Base-by-base conservation (phyloP, 2,888 invertebrate genomes). In the Bombylius major region DNA sequence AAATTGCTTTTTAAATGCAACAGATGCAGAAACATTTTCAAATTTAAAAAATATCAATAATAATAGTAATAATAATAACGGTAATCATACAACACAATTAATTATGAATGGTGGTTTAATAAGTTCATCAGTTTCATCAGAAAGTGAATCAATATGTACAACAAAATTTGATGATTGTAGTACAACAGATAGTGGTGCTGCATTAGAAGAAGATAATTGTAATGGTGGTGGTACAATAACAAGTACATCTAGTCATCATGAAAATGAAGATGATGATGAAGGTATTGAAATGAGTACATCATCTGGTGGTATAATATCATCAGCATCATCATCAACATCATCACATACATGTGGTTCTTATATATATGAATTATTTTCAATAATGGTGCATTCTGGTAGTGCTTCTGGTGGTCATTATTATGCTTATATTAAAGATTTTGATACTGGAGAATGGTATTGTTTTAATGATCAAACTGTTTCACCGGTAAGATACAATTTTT, bases 391-490 rank as follows among this genome's bases (percentile, higher is more conserved):
- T 74, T 88, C 89, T 33, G 93, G 93, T 12, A 90, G 88, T 71
- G 91, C 92, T 0, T 85, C 86, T 23, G 91, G 91, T 33, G 93
- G 93, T 2, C 93, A 93, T 73, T 94, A 94, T 71, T 93, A 89
- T 71, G 92, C 90, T 3, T 92, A 91, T 67, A 89, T 93, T 58
- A 90, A 89, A 78, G 89, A 86, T 66, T 84, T 86, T 62, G 78
- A 79, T 58, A 82, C 78, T 54, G 80, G 82, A 58, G 80, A 84
- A 63, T 93, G 92, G 92, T 86, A 84, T 69, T 88, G 89, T 67
- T 93, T 92, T 70, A 92, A 93, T 71, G 93, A 93, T 73, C 88
- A 90, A 66, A 82, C 80, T 62, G 92, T 93, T 36, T 79, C 81
- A 45, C 76, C 79, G 71, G 87, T 87, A 72, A 70, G 76, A 68